Conservation (phyloP, 2,113 vertebrate genomes). For the Ibidorhyncha struthersii region DNA sequence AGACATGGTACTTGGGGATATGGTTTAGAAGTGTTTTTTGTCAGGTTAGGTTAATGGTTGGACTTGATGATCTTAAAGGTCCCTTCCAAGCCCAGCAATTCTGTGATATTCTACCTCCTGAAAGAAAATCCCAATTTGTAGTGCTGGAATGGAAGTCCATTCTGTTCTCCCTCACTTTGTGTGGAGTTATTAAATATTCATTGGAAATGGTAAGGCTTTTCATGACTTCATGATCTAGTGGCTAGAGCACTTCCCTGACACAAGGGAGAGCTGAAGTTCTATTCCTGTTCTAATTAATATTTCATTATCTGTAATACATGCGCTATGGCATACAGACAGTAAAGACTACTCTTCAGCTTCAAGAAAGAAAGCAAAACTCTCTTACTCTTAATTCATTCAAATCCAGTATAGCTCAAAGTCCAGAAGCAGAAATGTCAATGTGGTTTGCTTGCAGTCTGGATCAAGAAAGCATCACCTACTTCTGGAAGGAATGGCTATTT, state of each 20-base stretch:
- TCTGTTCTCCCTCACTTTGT: neutral
- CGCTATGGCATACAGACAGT: neutral
- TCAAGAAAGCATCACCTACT: neutral
- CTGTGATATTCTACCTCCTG: neutral
- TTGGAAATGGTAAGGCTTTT: neutral
- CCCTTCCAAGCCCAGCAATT: too few relatives aligned
- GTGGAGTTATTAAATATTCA: neutral
- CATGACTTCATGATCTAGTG: neutral
- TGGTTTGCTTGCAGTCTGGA: neutral
- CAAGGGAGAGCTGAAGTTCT: neutral
- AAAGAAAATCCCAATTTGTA: neutral
- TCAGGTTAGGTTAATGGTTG: too few relatives aligned
- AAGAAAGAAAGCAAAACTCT: neutral
- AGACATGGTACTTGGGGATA: too few relatives aligned
- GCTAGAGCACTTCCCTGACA: neutral
- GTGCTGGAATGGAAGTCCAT: neutral
- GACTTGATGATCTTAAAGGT: too few relatives aligned
- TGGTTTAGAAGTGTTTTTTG: too few relatives aligned
- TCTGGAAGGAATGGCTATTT: neutral
- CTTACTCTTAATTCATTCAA: neutral
- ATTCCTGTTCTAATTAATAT: neutral
- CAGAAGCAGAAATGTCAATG: neutral
- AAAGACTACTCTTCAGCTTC: neutral
- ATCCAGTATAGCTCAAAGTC: neutral
- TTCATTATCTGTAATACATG: neutral